Conservation (phyloP, 2,888 invertebrate genomes). For the Priocnemis perturbator region DNA sequence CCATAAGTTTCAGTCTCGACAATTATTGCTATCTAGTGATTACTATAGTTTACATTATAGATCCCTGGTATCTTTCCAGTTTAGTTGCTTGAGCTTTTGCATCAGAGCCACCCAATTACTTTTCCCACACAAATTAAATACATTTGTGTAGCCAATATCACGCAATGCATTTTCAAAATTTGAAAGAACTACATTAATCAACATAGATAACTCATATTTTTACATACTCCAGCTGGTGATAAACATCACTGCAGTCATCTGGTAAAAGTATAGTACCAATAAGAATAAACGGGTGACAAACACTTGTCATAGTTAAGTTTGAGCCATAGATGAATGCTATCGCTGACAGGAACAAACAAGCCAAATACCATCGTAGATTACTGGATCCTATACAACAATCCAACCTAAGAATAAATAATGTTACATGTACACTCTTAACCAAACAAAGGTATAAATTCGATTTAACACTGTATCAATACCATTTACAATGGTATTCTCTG, state of each 20-base stretch:
- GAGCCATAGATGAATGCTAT: constrained; percentile 84
- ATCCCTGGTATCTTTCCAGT: constrained; percentile 54
- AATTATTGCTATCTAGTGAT: constrained; percentile 50
- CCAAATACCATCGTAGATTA: constrained; percentile 86
- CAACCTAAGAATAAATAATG: constrained; percentile 78
- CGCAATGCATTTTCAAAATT: not conserved
- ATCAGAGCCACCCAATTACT: constrained; percentile 27
- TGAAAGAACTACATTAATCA: not conserved
- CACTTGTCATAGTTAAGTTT: constrained; percentile 89
- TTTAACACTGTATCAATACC: constrained; percentile 75
- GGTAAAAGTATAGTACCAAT: constrained; percentile 84
- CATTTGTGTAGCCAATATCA: constrained; percentile 15
- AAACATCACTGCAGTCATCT: constrained; percentile 90
- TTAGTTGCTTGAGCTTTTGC: constrained; percentile 31
- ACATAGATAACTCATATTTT: constrained; percentile 2
- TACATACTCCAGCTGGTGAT: constrained; percentile 85
- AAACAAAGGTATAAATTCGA: not conserved
- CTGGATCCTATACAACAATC: constrained; percentile 89
- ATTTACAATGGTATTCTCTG: constrained; percentile 88
- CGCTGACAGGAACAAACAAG: constrained; percentile 81
- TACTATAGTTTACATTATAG: constrained; percentile 46
- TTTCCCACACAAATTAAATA: constrained; percentile 7
- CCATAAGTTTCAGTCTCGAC: constrained; percentile 36
- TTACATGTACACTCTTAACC: not conserved
- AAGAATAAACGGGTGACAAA: constrained; percentile 87